phyloP scores from a whole-genome alignment of 1,140 invertebrate genomes.

The Lineus longissimus region DNA sequence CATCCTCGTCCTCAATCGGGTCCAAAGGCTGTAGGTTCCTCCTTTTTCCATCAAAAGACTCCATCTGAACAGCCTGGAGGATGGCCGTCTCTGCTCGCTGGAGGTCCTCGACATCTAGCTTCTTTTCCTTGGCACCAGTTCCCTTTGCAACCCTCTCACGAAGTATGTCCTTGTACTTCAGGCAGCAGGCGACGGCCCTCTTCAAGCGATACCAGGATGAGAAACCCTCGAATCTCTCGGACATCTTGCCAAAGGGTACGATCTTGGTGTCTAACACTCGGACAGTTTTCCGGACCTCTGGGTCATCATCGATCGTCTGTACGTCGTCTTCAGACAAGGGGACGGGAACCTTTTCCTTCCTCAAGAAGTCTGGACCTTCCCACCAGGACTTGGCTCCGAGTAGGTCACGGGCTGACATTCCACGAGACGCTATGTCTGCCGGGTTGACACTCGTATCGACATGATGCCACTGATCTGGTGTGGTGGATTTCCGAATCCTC shows the following conservation, averaged over 20 bases:
- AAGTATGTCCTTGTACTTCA: no score
- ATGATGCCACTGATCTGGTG: slow-evolving; percentile 7
- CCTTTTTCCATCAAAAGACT: neutral
- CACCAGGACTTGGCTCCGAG: neutral
- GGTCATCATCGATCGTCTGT: neutral
- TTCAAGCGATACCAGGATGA: no score
- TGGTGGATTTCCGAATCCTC: neutral
- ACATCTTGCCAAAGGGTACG: no score
- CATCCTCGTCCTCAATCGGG: slow-evolving; percentile 14
- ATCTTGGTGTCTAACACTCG: neutral
- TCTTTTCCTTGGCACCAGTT: neutral
- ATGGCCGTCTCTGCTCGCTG: neutral
- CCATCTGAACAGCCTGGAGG: neutral
- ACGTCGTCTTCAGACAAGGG: neutral
- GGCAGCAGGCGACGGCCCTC: no score
- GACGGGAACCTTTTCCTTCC: neutral
- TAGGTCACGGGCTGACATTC: neutral
- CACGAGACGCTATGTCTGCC: slow-evolving; percentile 14
- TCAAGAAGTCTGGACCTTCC: slow-evolving; percentile 1
- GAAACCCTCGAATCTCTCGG: no score
- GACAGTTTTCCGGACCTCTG: neutral
- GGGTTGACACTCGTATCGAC: slow-evolving; percentile 8
- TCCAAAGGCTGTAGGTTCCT: neutral
- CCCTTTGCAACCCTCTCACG: no score
- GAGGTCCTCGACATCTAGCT: neutral